Evolutionary conservation across 2,888 invertebrate genomes (phyloP).

Genomic region (Cephus pygmeus): DNA sequence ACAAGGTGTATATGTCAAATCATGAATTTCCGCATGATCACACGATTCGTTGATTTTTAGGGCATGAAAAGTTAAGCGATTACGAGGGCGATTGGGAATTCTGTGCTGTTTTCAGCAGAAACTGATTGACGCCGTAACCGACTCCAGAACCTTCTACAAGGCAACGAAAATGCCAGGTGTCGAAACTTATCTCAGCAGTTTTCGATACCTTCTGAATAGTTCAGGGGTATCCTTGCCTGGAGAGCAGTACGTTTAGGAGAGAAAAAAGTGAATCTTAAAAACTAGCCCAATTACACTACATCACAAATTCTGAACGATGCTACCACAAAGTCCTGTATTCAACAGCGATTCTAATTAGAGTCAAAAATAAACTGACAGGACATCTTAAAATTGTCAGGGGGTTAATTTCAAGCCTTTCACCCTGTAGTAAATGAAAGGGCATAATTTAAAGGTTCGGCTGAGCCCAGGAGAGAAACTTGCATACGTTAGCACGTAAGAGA

Average conservation of each 20-base stretch:
- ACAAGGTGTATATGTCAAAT: background rate
- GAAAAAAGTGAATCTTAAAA: background rate
- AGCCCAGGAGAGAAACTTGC: background rate
- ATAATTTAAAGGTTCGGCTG: background rate
- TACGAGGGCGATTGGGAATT: background rate
- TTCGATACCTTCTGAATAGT: background rate
- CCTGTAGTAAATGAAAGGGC: background rate
- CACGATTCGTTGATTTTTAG: background rate
- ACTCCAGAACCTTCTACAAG: background rate
- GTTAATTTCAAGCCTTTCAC: background rate
- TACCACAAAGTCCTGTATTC: background rate
- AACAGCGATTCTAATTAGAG: background rate
- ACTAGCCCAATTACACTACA: background rate
- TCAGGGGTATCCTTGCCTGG: background rate
- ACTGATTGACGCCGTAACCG: background rate
- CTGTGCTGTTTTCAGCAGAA: background rate
- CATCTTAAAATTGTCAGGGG: background rate
- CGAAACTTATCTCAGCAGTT: background rate
- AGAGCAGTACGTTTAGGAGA: background rate
- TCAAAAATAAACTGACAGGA: background rate
- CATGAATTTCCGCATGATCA: background rate
- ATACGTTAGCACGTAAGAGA: conserved; percentile 26
- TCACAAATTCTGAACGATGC: background rate
- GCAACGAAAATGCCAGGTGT: background rate
- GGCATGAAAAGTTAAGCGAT: background rate